Conservation (phyloP, 1,140 invertebrate species). For the Procambarus clarkii region DNA sequence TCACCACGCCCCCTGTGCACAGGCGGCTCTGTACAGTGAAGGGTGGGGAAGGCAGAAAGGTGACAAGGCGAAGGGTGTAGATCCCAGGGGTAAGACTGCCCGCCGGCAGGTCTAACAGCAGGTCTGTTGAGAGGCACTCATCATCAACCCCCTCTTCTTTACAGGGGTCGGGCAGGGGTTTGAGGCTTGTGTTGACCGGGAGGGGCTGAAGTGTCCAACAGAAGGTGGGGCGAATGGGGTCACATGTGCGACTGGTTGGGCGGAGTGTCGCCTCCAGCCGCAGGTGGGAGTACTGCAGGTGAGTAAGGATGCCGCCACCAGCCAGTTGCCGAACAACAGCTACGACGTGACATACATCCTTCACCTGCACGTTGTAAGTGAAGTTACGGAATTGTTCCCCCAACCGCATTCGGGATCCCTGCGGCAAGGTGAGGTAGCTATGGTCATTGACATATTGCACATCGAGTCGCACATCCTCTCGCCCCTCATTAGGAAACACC, state of each 20-base stretch:
- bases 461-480: not conserved
- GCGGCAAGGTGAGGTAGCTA: not conserved
- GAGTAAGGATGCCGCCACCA: too few species aligned
- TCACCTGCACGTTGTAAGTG: not conserved
- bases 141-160: not conserved
- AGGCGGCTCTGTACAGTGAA: not conserved
- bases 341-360: not conserved
- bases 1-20: not conserved
- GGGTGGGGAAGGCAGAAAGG: not conserved
- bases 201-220: not conserved
- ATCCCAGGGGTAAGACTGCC: not conserved
- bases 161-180: not conserved
- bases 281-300: not conserved
- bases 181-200: not conserved
- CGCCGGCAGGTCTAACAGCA: not conserved
- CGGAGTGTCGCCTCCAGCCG: not conserved
- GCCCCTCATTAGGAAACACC: not conserved
- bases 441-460: not conserved
- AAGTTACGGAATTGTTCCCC: not conserved
- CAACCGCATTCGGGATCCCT: not conserved
- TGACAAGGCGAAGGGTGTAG: not conserved
- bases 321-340: too few species aligned
- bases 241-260: too few species aligned
- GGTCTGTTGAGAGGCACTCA: not conserved
- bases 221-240: not conserved